Evolutionary conservation across 1,140 invertebrate genomes (phyloP), one percentile per base, ranked within the genome.

Genomic region (Archivesica marissinica): DNA sequence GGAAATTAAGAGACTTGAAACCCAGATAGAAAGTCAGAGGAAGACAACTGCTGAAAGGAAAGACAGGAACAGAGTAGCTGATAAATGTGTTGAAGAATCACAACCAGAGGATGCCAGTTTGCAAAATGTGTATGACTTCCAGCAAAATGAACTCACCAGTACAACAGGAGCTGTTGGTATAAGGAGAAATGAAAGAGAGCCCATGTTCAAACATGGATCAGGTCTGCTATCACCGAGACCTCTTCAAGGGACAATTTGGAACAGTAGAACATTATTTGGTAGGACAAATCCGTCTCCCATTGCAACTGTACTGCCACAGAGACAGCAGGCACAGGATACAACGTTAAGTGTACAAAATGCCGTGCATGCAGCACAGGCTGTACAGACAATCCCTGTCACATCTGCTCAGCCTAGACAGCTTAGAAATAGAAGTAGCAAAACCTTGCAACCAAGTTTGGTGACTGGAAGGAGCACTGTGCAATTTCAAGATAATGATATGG

Each of bases 261-360:
- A 70, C 39, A 85, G 74, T 52, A 50, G 35, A 11, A 23, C 72
- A 52, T 44, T 85, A 25, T 85, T 85, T 78, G 59, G 82, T 13
- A 64, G 61, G 20, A 47, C 74, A 9, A 76, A 77, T 35, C 82
- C 82, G 25, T 77, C 75, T 77, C 82, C 82, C 41, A 44, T 85
- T 0, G 82, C 82, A 7, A 85, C 82, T 39, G 82, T 85, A 4
- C 59, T 76, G 17, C 82, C 82, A 35, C 82, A 85, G 23, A 77
- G 72, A 66, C 54, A 77, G 33, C 44, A 39, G 17, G 15, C 44
- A 28, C 23, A 64, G 35, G 25, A 66, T 9, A 50, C 17, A 13
- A 28, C 33, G 23, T 9, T 50, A n/a, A 23, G 39, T 20, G 35
- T 4, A 50, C 35, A 35, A 66, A 15, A 25, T 79, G 25, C n/a